Percentiles rank a stretch among this genome's conserved stretches.
Conservation (phyloP, 2,888 invertebrate genomes). For the Drosophila melanocephala region DNA sequence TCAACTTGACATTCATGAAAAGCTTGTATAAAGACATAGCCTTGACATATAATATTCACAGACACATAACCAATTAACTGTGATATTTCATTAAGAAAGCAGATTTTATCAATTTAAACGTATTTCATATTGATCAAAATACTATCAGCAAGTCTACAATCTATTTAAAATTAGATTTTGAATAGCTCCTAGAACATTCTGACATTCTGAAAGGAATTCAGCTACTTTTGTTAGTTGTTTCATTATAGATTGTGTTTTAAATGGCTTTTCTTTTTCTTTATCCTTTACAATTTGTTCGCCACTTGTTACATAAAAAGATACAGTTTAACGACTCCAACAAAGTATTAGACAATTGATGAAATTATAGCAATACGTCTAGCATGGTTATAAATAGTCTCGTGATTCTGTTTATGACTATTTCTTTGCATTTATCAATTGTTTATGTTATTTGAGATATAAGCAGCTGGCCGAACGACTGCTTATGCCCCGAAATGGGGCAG, state of each 20-base stretch:
- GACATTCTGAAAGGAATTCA: not conserved
- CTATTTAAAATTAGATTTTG: not conserved
- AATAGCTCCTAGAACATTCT: not conserved
- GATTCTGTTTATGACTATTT: not conserved
- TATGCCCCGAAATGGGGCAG: conserved; percentile 17
- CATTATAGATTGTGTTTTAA: not conserved
- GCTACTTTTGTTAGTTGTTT: not conserved
- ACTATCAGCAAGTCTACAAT: not conserved
- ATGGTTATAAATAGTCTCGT: conserved; percentile 20
- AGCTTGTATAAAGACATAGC: not conserved
- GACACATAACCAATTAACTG: not conserved
- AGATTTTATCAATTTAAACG: not conserved
- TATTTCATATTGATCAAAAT: not conserved
- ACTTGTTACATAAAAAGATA: not conserved
- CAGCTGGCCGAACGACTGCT: conserved; percentile 17
- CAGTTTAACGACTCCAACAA: not conserved
- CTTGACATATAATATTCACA: not conserved
- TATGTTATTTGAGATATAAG: conserved; percentile 8
- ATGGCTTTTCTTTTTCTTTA: not conserved
- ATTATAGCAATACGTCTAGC: not conserved
- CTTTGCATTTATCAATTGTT: conserved; percentile 18
- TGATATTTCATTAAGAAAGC: not conserved
- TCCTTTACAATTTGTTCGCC: not conserved
- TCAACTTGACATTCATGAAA: not conserved
- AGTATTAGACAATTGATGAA: not conserved